Base-by-base conservation (phyloP, 2,797 vertebrate species). In the Cyclura pinguis region DNA sequence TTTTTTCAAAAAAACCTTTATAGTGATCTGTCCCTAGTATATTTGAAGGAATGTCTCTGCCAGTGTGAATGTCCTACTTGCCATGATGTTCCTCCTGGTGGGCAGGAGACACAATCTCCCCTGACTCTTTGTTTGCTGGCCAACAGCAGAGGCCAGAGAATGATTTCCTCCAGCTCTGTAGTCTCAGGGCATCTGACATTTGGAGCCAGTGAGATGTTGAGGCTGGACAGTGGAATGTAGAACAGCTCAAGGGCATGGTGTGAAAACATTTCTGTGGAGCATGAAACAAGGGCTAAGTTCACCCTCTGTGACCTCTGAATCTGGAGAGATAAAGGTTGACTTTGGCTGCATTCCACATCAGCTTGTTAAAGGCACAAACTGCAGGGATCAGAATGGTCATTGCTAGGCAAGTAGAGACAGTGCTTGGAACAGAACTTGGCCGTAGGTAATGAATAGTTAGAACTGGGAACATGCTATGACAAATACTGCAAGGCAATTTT, bases 401-500 rank as follows among this genome's bases (percentile, higher is more conserved):
- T 18, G 24, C 64, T 24, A 29, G 67, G 50, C 67, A 88, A 47
- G 80, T 14, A n/a, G 12, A 47, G 80, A 83, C 87, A 62, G 38
- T 10, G 38, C 69, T 62, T 83, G 69, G 20, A 27, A n/a, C n/a
- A 52, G 50, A 86, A n/a, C 16, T 6, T 35, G 47, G 13, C 20
- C 77, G 50, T 47, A 72, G 62, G 62, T 38, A 88, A 35, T 5
- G 29, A 32, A 24, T 32, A 74, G 52, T 42, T 24, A 22, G 20
- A 88, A 67, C 18, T 67, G 59, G 59, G 76, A 14, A 74, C 1
- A 2, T 7, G 67, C 27, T 52, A 74, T 8, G 47, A 73, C 24
- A 74, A 88, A 59, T 27, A 88, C 1, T 55, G 52, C 91, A 95
- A 92, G 89, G 72, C 52, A 59, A 74, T 55, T 82, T 91, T 88